Evolutionary conservation across 2,797 vertebrate species (phyloP), one percentile per base, ranked within the genome.

Genomic region (Pangasius mekongensis): DNA sequence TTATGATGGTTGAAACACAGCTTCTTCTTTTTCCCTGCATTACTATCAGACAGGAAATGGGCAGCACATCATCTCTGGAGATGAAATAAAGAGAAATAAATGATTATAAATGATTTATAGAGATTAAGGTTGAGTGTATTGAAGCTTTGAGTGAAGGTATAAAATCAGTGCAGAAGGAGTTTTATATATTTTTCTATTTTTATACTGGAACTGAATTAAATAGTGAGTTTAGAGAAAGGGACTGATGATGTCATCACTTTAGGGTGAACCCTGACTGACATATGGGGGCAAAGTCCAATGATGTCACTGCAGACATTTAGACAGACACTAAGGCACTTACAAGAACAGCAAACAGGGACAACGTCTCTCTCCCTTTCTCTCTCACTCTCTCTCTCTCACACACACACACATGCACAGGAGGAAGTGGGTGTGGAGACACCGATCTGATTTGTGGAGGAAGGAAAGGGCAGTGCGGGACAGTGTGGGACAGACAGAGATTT

Each of bases 351-450:
- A 66, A 84, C 18, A 47, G 81, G 81, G 27, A 43, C 24, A 3
- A 64, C 6, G 0, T 43, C 36, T 36, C 54, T 58, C 52, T 80
- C 77, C 30, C n/a, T 36, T 7, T n/a, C 27, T 52, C 73, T 56
- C 52, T 49, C 39, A 13, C 43, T 22, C 18, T 47, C 43, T 49
- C 39, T 27, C 43, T 27, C 43, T 22, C 36, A 43, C 78, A 81
- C 80, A 49, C 82, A 30, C 14, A 49, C 60, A 67, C 62, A 49
- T n/a, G 52, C 60, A 67, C 6, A 52, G 58, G 24, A n/a, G 81
- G 81, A 83, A 83, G 83, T 84, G 83, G 83, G 83, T 84, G 83
- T 84, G 83, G 83, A 69, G 62, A 69, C 64, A 52, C 64, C n/a
- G 47, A 84, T 84, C 62, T 84, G 64, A 84, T 84, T 84, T 84